Evolutionary conservation across 64 coral and sea anemone species (phyloP).

Genomic region (Pachyseris speciosa): DNA sequence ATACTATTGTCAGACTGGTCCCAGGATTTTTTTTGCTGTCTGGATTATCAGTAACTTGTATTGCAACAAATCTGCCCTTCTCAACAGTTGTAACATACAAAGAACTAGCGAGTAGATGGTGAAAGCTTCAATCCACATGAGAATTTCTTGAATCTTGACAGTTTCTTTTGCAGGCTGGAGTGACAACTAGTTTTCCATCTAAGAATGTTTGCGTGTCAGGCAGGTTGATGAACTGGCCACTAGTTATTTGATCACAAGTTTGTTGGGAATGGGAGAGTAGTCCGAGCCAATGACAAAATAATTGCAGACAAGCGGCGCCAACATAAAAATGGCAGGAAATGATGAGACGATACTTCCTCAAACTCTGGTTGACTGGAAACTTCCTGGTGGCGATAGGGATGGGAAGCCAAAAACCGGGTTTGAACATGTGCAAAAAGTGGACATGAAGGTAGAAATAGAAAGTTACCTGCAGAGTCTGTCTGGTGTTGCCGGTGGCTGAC

Average conservation of each 20-base stretch:
- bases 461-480: background rate
- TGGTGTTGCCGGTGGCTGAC: background rate
- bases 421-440: background rate
- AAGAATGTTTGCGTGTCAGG: background rate
- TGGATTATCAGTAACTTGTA: background rate
- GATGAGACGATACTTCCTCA: background rate
- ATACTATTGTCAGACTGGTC: background rate
- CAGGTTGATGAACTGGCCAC: background rate
- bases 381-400: background rate
- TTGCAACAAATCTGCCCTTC: background rate
- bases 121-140: background rate
- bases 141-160: background rate
- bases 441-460: background rate
- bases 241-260: background rate
- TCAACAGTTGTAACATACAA: background rate
- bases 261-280: background rate
- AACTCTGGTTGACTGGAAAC: background rate
- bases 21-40: background rate
- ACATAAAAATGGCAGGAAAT: background rate
- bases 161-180: background rate
- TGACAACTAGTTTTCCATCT: background rate
- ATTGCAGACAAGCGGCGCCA: background rate
- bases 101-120: background rate
- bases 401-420: background rate
- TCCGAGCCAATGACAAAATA: background rate